Conservation (phyloP, 2,888 invertebrate species). For the Troides helena region DNA sequence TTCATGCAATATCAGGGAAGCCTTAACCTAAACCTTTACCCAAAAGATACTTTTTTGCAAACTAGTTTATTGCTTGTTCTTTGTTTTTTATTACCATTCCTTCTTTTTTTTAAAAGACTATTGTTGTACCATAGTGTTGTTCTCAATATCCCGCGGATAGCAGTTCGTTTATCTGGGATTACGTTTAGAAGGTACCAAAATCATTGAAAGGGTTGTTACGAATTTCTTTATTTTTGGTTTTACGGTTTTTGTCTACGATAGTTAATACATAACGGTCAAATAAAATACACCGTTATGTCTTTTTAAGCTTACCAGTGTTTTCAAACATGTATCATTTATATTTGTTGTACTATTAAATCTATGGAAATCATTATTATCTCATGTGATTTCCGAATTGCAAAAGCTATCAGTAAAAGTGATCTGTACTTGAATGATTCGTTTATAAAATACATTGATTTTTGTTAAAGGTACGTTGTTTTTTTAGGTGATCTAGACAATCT, state of each 20-base stretch:
- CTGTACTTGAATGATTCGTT: too few species aligned
- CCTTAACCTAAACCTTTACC: slow-evolving; percentile 7
- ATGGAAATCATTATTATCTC: background rate
- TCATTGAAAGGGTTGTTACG: slow-evolving; percentile 58
- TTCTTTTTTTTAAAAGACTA: slow-evolving; percentile 37
- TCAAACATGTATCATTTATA: background rate
- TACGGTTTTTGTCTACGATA: slow-evolving; percentile 33
- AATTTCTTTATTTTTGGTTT: slow-evolving; percentile 49
- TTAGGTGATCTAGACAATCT: too few species aligned
- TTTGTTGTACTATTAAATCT: background rate
- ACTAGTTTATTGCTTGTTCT: slow-evolving; percentile 23
- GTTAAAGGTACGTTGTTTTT: too few species aligned
- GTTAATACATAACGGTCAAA: slow-evolving; percentile 16
- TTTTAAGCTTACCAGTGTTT: slow-evolving; percentile 34
- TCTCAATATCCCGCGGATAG: slow-evolving; percentile 44
- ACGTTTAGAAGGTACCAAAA: slow-evolving; percentile 43
- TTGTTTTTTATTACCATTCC: slow-evolving; percentile 39
- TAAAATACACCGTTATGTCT: slow-evolving; percentile 15
- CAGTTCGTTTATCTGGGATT: slow-evolving; percentile 53
- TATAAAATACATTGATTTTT: too few species aligned
- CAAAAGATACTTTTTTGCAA: slow-evolving; percentile 26
- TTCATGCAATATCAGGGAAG: background rate
- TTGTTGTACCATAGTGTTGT: slow-evolving; percentile 40
- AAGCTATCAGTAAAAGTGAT: too few species aligned
- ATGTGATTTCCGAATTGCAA: too few species aligned